These are phyloP conservation scores for Stenichneumon culpator DNA, from an alignment of 2,888 invertebrate genomes.

Conservation along the genomic window DNA sequence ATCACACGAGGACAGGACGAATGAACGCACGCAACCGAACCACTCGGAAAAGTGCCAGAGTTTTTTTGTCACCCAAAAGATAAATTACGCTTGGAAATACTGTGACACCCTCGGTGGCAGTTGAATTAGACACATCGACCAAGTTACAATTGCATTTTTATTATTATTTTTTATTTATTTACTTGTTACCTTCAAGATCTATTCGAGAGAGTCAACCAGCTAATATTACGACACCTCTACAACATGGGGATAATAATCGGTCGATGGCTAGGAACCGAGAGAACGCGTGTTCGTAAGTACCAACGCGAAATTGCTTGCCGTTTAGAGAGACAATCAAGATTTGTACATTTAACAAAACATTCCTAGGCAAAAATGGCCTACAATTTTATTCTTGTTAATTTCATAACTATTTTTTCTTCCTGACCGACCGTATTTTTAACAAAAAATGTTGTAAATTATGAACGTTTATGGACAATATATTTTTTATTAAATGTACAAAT, in stretches of 20 bases:
- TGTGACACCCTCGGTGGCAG: neutral
- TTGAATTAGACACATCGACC: neutral
- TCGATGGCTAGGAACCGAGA: slow-evolving; percentile 15
- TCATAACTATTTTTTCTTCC: no score
- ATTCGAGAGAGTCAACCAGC: slow-evolving; percentile 14
- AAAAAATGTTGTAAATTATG: no score
- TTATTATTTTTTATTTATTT: neutral
- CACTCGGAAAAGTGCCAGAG: slow-evolving; percentile 3
- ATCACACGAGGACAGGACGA: slow-evolving; percentile 3
- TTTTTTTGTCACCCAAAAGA: slow-evolving; percentile 13
- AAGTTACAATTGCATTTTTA: neutral
- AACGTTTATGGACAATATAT: no score
- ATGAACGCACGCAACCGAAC: neutral
- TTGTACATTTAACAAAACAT: no score
- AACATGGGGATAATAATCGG: slow-evolving; percentile 43
- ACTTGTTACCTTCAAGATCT: slow-evolving; percentile 27
- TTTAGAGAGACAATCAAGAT: neutral
- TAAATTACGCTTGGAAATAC: neutral
- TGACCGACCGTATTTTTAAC: no score
- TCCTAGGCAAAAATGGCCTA: neutral
- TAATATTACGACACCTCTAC: slow-evolving; percentile 27
- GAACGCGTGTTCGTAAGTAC: slow-evolving; percentile 44
- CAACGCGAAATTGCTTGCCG: slow-evolving; percentile 23
- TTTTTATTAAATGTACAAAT: no score
- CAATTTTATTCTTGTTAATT: neutral